Evolutionary conservation across 2,888 invertebrate genomes (phyloP), one percentile per base, ranked within the genome.

Genomic region (Epistrophe grossulariae): DNA sequence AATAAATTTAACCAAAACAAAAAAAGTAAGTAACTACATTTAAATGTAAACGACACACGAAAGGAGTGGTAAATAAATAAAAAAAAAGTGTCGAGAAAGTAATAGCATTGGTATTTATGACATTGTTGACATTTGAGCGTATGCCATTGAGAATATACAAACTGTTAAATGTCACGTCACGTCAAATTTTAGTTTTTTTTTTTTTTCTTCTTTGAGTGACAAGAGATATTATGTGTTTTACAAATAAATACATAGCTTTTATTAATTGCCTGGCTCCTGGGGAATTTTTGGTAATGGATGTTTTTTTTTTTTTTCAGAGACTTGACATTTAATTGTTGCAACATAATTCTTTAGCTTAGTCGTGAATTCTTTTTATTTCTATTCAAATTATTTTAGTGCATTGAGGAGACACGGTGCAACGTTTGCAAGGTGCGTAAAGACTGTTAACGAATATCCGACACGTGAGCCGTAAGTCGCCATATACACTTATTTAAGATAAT

Each of bases 111-210:
- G 55, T 48, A 62, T 50, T 70, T 70, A 70, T 70, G 70, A 62
- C 38, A 62, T 60, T 78, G 59, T 71, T 77, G 77, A 72, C 71
- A 71, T 81, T 82, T 77, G 43, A 70, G 70, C 64, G 62, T 70
- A 59, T 35, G 24, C 24, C 64, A 45, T 28, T 31, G 24, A 48
- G 38, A 31, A 52, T 55, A 55, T 60, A 19, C 15, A 55, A 52
- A 52, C 64, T 31, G 24, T 19, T 52, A 64, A 70, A 72, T 68
- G 64, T 77, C 77, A 77, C 48, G 62, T 70, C 55, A 70, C 11
- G 48, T 66, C 45, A 45, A 15, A 13, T 50, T 52, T 17, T 17
- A 31, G 17, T 35, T 52, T 68, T 19, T 38, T 50, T 48, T 35
- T 52, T 68, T 19, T 38, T 50, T 48, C n/a, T 40, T 15, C n/a